Evolutionary conservation across 2,888 invertebrate species (phyloP).

Genomic region (Trichogramma evanescens): DNA sequence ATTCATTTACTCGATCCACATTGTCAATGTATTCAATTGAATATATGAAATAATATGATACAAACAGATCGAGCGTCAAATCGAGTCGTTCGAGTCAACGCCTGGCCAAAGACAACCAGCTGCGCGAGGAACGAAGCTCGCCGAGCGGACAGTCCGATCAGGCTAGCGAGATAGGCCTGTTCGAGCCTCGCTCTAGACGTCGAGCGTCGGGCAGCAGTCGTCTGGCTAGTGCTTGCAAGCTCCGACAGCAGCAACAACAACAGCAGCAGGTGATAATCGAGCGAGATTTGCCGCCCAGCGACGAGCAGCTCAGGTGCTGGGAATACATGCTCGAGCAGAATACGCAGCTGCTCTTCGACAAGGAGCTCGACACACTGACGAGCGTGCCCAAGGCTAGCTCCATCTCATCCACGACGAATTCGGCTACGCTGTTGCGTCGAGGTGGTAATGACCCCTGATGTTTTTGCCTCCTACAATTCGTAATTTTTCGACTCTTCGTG

Average conservation of each 20-base stretch:
- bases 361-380: conserved; percentile 75
- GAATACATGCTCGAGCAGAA: conserved; percentile 90
- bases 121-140: conserved; percentile 66
- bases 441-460: conserved; percentile 9
- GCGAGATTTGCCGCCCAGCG: conserved; percentile 55
- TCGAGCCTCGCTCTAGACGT: conserved; percentile 35
- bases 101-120: conserved; percentile 24
- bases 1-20: too few relatives aligned
- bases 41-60: not conserved
- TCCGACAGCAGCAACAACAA: not conserved
- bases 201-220: conserved; percentile 24
- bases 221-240: conserved; percentile 2
- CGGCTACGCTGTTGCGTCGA: conserved; percentile 4
- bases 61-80: conserved; percentile 16
- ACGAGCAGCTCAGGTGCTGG: conserved; percentile 85
- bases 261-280: conserved; percentile 25
- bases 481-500: not conserved
- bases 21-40: too few relatives aligned
- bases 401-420: too few relatives aligned
- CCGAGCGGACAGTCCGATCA: conserved; percentile 84
- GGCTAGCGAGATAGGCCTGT: conserved; percentile 40
- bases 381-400: conserved; percentile 21
- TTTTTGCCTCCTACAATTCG: not conserved
- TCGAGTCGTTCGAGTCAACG: conserved; percentile 17
- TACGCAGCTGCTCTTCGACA: conserved; percentile 79